These are phyloP conservation scores for Drosophila sp. DNA, from an alignment of 1,140 invertebrate genomes.

Conservation along the genomic window DNA sequence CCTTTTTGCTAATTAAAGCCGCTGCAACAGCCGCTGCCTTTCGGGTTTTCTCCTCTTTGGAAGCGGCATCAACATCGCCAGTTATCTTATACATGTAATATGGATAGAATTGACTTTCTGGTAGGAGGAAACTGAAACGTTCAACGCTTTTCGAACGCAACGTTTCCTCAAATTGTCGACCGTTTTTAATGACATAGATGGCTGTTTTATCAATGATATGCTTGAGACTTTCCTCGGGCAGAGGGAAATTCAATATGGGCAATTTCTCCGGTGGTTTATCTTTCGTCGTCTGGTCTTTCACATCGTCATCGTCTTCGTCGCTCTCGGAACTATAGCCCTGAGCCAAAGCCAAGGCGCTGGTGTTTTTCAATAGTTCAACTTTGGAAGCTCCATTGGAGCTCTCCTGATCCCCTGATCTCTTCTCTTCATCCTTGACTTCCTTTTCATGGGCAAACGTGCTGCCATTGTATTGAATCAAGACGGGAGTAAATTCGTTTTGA, in stretches of 20 bases:
- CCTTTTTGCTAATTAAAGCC: conserved; percentile 73
- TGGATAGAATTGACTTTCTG: conserved; percentile 88
- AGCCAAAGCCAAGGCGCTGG: conserved; percentile 85
- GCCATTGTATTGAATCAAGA: conserved; percentile 73
- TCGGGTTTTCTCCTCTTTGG: conserved; percentile 75
- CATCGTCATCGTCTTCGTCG: conserved; percentile 67
- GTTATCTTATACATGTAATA: conserved; percentile 89
- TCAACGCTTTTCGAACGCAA: conserved; percentile 93
- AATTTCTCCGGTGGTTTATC: conserved; percentile 35
- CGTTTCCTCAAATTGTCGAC: conserved; percentile 94
- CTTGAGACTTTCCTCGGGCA: conserved; percentile 91
- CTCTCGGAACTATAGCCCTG: conserved; percentile 85
- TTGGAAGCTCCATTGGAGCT: conserved; percentile 51
- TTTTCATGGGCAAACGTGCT: conserved; percentile 69
- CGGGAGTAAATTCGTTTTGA: conserved; percentile 67
- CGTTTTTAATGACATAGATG: conserved; percentile 96
- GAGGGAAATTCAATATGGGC: conserved; percentile 84
- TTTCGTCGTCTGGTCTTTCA: conserved; percentile 62
- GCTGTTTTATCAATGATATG: conserved; percentile 98
- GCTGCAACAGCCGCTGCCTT: conserved; percentile 67
- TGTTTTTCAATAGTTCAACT: conserved; percentile 79
- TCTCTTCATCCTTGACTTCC: conserved; percentile 17
- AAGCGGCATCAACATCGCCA: conserved; percentile 72
- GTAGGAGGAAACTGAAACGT: conserved; percentile 91
- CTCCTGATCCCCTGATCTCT: conserved; percentile 21